phyloP scores from a whole-genome alignment of 2,888 invertebrate species.

The Napeogenes sylphis region DNA sequence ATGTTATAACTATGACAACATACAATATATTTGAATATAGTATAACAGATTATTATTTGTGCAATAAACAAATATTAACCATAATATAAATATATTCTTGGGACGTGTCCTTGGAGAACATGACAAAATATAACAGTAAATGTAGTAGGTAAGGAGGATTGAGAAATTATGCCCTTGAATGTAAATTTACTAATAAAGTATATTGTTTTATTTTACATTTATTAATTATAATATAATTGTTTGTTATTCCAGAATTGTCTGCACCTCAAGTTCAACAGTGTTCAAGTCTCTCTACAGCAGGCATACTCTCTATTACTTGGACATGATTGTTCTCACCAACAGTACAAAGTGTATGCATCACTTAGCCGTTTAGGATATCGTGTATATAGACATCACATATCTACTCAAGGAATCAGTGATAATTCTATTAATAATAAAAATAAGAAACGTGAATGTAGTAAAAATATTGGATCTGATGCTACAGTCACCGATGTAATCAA shows the following conservation, averaged over 20 bases:
- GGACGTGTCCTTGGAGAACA: too few species aligned
- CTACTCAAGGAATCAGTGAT: conserved; percentile 11
- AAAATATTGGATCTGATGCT: not conserved
- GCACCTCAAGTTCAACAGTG: conserved; percentile 74
- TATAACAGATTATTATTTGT: too few species aligned
- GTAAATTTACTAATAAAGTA: too few species aligned
- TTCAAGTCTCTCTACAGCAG: conserved; percentile 81
- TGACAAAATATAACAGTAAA: too few species aligned
- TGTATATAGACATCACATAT: conserved; percentile 64
- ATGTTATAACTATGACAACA: too few species aligned
- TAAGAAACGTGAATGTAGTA: not conserved
- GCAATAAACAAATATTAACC: too few species aligned
- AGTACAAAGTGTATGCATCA: conserved; percentile 79
- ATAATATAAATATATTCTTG: too few species aligned
- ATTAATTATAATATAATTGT: conserved; percentile 12
- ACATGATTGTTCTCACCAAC: conserved; percentile 54
- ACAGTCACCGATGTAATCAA: too few species aligned
- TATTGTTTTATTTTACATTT: too few species aligned
- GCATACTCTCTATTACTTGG: conserved; percentile 76
- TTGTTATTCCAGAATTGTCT: conserved; percentile 76
- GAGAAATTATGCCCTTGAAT: too few species aligned
- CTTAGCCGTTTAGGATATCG: conserved; percentile 77
- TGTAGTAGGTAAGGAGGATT: too few species aligned
- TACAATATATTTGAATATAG: too few species aligned
- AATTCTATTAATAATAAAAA: not conserved